Percentiles rank a stretch among this genome's conserved stretches.
Conservation (phyloP, 1,140 invertebrate genomes). For the Halictus rubicundus region DNA sequence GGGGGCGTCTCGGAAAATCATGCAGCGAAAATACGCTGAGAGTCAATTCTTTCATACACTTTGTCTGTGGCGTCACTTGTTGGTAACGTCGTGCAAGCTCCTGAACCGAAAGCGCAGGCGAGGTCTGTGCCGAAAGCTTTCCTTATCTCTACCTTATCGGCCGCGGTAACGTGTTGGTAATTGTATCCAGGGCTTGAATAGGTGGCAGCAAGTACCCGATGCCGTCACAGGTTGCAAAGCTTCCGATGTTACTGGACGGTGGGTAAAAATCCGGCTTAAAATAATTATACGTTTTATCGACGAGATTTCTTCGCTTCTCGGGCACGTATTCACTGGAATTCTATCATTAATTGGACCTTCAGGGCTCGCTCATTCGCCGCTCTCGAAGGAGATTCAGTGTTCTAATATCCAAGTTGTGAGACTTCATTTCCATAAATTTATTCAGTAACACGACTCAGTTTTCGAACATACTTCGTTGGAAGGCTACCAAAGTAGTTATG, state of each 20-base stretch:
- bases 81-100: slow-evolving; percentile 40
- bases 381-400: background rate
- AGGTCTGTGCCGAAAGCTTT: background rate
- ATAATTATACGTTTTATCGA: slow-evolving; percentile 39
- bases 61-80: background rate
- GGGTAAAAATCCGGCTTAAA: slow-evolving; percentile 9
- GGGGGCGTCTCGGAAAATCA: no score
- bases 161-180: background rate
- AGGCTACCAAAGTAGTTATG: background rate
- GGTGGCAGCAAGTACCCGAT: no score
- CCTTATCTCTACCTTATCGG: slow-evolving; percentile 25
- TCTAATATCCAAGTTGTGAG: background rate
- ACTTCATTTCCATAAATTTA: slow-evolving; percentile 40
- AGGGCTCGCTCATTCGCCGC: background rate
- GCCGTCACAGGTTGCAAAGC: slow-evolving; percentile 12
- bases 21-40: no score
- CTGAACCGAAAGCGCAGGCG: background rate
- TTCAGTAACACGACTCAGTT: slow-evolving; percentile 37
- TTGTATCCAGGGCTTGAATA: no score
- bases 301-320: slow-evolving; percentile 25
- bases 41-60: no score
- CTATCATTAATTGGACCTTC: slow-evolving; percentile 42
- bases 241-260: background rate
- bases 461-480: background rate
- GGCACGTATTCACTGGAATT: slow-evolving; percentile 41